Percentiles rank a stretch among this genome's conserved stretches.
phyloP scores from a whole-genome alignment of 2,888 invertebrate genomes.

The Crepidodera aurea region DNA sequence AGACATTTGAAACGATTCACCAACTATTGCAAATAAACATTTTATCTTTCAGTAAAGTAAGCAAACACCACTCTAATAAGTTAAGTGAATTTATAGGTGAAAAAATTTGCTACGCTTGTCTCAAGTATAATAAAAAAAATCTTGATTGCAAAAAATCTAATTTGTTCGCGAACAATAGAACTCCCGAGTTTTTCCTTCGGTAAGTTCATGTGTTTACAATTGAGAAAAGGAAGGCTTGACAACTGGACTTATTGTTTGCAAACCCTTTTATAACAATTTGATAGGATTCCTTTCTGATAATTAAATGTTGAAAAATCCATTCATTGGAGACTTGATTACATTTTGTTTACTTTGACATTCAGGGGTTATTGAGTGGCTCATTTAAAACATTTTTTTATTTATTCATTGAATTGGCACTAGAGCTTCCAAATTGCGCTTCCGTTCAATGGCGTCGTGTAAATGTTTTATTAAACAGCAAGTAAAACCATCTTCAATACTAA shows the following conservation, averaged over 20 bases:
- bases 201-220: background rate
- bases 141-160: background rate
- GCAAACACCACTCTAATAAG: too few species aligned
- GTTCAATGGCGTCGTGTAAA: too few species aligned
- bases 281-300: slow-evolving; percentile 18
- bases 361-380: background rate
- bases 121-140: too few species aligned
- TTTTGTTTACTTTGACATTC: slow-evolving; percentile 13
- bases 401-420: background rate
- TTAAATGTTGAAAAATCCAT: slow-evolving; percentile 26
- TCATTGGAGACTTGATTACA: slow-evolving; percentile 11
- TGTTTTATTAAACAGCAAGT: too few species aligned
- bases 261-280: slow-evolving; percentile 30
- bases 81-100: too few species aligned
- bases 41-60: too few species aligned
- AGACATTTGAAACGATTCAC: too few species aligned
- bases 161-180: background rate
- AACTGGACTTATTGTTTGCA: slow-evolving; percentile 30
- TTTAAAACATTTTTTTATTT: slow-evolving; percentile 1
- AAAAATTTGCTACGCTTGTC: too few species aligned
- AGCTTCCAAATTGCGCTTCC: too few species aligned
- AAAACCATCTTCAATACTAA: too few species aligned
- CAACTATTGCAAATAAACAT: too few species aligned
- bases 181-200: background rate
- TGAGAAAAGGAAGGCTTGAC: slow-evolving; percentile 15